A percentile compares a stretch with the other conserved stretches of the same genome.
phyloP scores from a whole-genome alignment of 2,888 invertebrate species.

The Andrena marginata region DNA sequence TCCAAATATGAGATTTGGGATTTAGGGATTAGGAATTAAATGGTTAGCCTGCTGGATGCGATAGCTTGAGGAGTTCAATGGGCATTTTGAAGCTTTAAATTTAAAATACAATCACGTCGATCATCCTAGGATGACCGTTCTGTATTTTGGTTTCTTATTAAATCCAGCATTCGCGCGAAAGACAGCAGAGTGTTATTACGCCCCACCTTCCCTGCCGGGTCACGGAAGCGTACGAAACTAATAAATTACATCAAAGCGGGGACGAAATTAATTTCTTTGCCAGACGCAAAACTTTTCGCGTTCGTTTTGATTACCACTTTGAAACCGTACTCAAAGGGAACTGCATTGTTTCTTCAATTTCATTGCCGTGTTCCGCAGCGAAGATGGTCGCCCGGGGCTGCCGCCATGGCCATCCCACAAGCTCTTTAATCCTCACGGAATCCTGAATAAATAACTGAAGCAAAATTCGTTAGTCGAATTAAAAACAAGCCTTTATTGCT shows the following conservation, averaged over 20 bases:
- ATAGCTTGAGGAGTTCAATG: no score
- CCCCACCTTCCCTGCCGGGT: background rate
- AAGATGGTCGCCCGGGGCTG: background rate
- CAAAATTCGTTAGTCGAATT: slow-evolving; percentile 65
- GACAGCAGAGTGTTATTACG: slow-evolving; percentile 19
- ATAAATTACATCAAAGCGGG: slow-evolving; percentile 45
- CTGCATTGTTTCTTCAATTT: slow-evolving; percentile 56
- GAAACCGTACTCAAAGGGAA: slow-evolving; percentile 25
- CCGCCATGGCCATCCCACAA: slow-evolving; percentile 24
- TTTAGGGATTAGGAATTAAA: no score
- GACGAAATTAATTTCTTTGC: slow-evolving; percentile 46
- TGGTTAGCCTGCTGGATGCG: no score
- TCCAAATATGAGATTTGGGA: background rate
- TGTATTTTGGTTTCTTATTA: slow-evolving; percentile 26
- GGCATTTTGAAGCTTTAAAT: background rate
- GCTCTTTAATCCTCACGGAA: slow-evolving; percentile 48
- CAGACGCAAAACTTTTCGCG: slow-evolving; percentile 27
- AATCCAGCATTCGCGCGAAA: slow-evolving; percentile 9
- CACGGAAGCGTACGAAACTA: slow-evolving; percentile 29
- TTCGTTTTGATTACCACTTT: slow-evolving; percentile 53
- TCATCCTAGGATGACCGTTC: background rate
- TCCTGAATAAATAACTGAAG: slow-evolving; percentile 55
- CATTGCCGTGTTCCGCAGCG: slow-evolving; percentile 18
- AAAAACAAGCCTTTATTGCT: slow-evolving; percentile 54
- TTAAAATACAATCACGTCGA: no score